phyloP scores from a whole-genome alignment of 2,113 vertebrate species.

The Megaceryle torquata region DNA sequence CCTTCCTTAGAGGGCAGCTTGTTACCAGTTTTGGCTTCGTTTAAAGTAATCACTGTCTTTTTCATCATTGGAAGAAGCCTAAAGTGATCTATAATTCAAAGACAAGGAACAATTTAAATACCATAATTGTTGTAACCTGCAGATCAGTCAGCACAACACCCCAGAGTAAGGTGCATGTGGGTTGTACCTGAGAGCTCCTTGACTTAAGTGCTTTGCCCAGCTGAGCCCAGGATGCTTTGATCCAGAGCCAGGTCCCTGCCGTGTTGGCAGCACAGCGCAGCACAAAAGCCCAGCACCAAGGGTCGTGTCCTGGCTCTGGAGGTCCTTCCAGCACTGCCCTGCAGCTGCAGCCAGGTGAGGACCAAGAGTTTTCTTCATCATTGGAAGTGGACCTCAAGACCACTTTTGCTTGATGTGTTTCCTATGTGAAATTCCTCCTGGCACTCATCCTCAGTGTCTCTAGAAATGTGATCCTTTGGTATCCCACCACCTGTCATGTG shows the following conservation, averaged over 20 bases:
- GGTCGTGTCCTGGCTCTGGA: accelerated
- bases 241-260: not conserved
- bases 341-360: not conserved
- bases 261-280: not conserved
- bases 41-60: not conserved
- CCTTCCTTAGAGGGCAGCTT: not conserved
- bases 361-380: accelerated
- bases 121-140: not conserved
- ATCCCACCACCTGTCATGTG: not conserved
- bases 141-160: not conserved
- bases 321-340: not conserved
- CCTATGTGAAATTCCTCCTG: conserved; percentile 7
- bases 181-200: not conserved
- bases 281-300: accelerated
- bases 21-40: not conserved
- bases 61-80: not conserved
- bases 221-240: not conserved
- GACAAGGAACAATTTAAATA: conserved; percentile 10
- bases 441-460: not conserved
- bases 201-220: not conserved
- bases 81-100: not conserved
- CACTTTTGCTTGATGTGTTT: not conserved
- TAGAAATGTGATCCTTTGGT: not conserved
- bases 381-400: not conserved
- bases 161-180: not conserved